Base-by-base conservation (phyloP, 2,888 invertebrate species). In the Hydriomena furcata region DNA sequence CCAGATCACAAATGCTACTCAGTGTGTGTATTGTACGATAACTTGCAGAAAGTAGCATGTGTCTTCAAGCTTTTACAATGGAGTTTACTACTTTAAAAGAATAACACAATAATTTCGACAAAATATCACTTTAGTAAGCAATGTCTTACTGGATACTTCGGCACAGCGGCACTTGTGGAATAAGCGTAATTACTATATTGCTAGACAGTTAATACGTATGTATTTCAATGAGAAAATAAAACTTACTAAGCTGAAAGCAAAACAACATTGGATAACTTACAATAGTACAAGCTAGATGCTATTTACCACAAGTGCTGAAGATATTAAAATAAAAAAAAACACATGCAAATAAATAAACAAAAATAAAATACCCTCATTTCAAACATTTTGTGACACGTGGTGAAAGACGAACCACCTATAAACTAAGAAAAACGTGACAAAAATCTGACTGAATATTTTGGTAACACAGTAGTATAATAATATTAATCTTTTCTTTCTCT, bases 281-380 rank as follows among this genome's bases (percentile, higher is more conserved):
- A 10, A 24, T 25, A 25, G 8, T 27, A 3, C 0, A 27, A 28
- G 10, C 34, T 23, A 21, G 17, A 17, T 8, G 10, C n/a, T 13
- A 17, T 42, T 21, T 32, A 38, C 44, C 35, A 49, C 56, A 55
- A 58, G 53, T 44, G 44, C 24, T 12, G 28, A 55, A 30, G 40
- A 28, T 27, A 47, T 11, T 25, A 8, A 52, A 52, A 49, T 32
- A 46, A 52, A 41, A 51, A 46, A 52, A 41, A 51, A 47, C 30
- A 45, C 60, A 58, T 55, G 55, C 58, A 58, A 52, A 58, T 50
- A 42, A 58, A 47, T 43, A 37, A 38, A 52, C 41, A 46, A 50
- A 37, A 38, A 38, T 28, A 52, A 31, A 47, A 47, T 47, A 54
- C 45, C 43, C 37, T 47, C 50, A 50, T 45, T 44, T 32, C 2